These are phyloP conservation scores for Hiodon alosoides DNA, from an alignment of 2,113 vertebrate genomes.

Conservation along the genomic window DNA sequence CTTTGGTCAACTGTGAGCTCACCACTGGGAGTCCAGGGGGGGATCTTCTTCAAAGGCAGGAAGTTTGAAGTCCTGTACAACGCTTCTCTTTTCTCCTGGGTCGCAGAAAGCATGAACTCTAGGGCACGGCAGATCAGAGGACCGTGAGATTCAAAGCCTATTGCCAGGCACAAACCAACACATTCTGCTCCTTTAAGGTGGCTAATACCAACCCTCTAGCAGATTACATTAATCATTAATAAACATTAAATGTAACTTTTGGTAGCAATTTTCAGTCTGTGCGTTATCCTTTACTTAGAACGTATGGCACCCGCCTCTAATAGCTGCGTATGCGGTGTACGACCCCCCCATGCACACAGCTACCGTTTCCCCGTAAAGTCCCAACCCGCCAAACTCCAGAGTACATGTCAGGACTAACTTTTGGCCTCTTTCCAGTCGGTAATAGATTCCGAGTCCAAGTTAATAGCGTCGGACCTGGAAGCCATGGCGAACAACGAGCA, in stretches of 20 bases:
- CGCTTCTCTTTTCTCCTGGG: slow-evolving; percentile 59
- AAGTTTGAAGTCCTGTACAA: slow-evolving; percentile 63
- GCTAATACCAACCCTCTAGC: background rate
- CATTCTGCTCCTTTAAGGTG: background rate
- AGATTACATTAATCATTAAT: background rate
- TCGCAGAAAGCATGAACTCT: slow-evolving; percentile 68
- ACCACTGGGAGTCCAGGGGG: slow-evolving; percentile 63
- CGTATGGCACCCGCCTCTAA: background rate
- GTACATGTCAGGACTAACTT: slow-evolving; percentile 51
- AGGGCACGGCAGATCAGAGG: slow-evolving; percentile 13
- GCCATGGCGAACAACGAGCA: slow-evolving; percentile 52
- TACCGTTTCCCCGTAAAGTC: background rate
- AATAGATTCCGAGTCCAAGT: slow-evolving; percentile 47
- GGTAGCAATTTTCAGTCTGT: background rate
- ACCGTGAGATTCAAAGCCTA: background rate
- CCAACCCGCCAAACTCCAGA: background rate
- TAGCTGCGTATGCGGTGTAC: background rate
- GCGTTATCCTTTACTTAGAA: background rate
- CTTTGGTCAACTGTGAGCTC: slow-evolving; percentile 45
- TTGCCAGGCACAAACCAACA: background rate
- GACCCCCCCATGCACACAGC: background rate
- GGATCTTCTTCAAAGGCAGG: slow-evolving; percentile 64
- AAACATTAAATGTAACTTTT: background rate
- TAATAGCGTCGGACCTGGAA: slow-evolving; percentile 24
- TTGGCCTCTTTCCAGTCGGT: slow-evolving; percentile 61